Evolutionary conservation across 1,140 invertebrate genomes (phyloP).

Genomic region (Ptiloglossa arizonensis): DNA sequence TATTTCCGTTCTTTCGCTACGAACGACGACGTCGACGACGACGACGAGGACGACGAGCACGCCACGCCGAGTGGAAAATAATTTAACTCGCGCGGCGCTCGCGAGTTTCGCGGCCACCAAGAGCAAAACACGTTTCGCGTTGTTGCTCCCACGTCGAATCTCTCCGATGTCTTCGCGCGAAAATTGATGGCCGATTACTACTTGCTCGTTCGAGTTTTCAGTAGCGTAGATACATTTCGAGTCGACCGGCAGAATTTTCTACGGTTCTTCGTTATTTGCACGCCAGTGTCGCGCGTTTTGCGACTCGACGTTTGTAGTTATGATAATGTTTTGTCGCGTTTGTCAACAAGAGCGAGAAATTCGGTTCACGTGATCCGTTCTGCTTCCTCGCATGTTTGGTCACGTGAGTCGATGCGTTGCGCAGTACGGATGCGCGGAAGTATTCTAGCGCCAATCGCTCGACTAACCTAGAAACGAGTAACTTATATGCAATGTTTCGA

Average conservation of each 20-base stretch:
- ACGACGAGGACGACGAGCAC: not conserved
- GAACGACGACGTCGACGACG: not conserved
- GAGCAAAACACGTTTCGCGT: not conserved
- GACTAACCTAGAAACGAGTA: too few relatives aligned
- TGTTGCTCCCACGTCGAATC: not conserved
- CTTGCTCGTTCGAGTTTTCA: not conserved
- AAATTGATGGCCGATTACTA: slow-evolving; percentile 27
- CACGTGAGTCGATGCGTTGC: too few relatives aligned
- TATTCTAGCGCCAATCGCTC: too few relatives aligned
- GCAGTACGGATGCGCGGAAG: too few relatives aligned
- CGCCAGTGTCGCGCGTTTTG: not conserved
- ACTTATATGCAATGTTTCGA: too few relatives aligned
- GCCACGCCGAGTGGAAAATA: slow-evolving; percentile 33
- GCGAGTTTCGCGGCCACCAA: too few relatives aligned
- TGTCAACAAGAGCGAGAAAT: too few relatives aligned
- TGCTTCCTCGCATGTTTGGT: too few relatives aligned
- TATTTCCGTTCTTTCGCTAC: not conserved
- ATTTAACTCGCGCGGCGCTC: slow-evolving; percentile 32
- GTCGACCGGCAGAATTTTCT: not conserved
- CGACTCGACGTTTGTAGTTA: not conserved
- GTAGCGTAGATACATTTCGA: not conserved
- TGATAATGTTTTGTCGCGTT: too few relatives aligned
- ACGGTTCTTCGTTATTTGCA: not conserved
- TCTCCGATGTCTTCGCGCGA: not conserved
- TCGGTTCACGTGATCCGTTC: too few relatives aligned